Base-by-base conservation (phyloP, 2,888 invertebrate species). In the Abscondita cerata region DNA sequence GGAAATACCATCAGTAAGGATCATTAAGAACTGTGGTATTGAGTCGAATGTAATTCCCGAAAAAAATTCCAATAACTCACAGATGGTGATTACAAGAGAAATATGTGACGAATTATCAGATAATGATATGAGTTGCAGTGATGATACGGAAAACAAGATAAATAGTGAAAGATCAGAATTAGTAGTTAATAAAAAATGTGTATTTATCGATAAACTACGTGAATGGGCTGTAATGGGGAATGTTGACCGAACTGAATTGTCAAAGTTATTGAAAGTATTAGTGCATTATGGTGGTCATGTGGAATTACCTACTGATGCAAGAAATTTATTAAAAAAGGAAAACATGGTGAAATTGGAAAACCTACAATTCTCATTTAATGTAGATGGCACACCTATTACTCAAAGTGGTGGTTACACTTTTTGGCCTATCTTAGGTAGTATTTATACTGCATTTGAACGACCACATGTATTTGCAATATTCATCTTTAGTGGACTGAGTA, bases 391-490 rank as follows among this genome's bases (percentile, higher is more conserved):
- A 5, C 53, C 57, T 44, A 38, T 61, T 34, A 58, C 13, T 20
- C 57, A 15, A 15, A 58, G 61, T 31, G 48, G 52, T 51, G 54
- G 48, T 13, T 20, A 41, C n/a, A 9, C 11, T 15, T 50, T 58
- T 52, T 61, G 52, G 57, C 57, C 55, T n/a, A 61, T 57, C 11
- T 61, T 61, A 36, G 47, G 57, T 31, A 59, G 46, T 53, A 9
- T 59, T 31, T 31, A 19, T 11, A 48, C 41, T 53, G 34, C 44
- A 31, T 59, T 20, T 59, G 16, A 41, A 9, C 25, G 25, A 25
- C 47, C 41, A 47, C 53, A 46, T 31, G 53, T 59, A 33, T 25
- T 25, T 25, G 34, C 52, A 8, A 52, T 54, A 47, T 53, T 46
- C 46, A 54, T 59, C 33, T 53, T 54, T 48, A 44, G 19, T 46